Evolutionary conservation across 2,888 invertebrate species (phyloP), one percentile per base, ranked within the genome.

Genomic region (Drosophila paracracens): DNA sequence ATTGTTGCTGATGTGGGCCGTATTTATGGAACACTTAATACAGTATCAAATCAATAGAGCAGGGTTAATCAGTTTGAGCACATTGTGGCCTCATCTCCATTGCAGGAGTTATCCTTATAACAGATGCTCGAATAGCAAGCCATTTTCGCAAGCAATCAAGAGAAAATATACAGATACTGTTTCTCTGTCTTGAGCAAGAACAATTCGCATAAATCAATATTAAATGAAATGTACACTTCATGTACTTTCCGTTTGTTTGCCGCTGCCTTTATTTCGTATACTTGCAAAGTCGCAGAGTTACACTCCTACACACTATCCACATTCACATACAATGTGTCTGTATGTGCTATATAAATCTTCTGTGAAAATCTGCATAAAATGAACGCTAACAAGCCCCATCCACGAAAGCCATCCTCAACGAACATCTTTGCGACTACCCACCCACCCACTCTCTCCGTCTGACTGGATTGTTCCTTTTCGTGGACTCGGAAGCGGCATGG

Each of bases 311-410:
- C 18, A 11, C 18, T 11, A 21, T 16, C 6, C 29, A 16, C 52
- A 50, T 6, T 65, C 58, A 67, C 70, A 70, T 63, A 88, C 88
- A 83, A 73, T 81, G 89, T 89, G 76, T 81, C 75, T 69, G 88
- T 71, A 71, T 61, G 90, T 59, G 89, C 71, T 79, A 89, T 86
- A 90, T 88, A 87, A 88, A 91, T 91, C 85, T 82, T 81, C 79
- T 64, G 70, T 70, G 66, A 65, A 91, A 87, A 88, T 91, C 87
- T 88, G 89, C 87, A 88, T 91, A 91, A 88, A 91, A 91, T 88
- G 90, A 91, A 76, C 82, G 91, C 88, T 88, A 89, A 88, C 88
- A 88, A 90, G 78, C 73, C 71, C 74, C 70, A 77, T 74, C 74
- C 70, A 62, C 65, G 31, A 58, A 68, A 56, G 50, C 52, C 84